Percentiles rank a stretch among this genome's conserved stretches.
These are phyloP conservation scores for Hololepta plana DNA, from an alignment of 2,888 invertebrate species.

Conservation along the genomic window DNA sequence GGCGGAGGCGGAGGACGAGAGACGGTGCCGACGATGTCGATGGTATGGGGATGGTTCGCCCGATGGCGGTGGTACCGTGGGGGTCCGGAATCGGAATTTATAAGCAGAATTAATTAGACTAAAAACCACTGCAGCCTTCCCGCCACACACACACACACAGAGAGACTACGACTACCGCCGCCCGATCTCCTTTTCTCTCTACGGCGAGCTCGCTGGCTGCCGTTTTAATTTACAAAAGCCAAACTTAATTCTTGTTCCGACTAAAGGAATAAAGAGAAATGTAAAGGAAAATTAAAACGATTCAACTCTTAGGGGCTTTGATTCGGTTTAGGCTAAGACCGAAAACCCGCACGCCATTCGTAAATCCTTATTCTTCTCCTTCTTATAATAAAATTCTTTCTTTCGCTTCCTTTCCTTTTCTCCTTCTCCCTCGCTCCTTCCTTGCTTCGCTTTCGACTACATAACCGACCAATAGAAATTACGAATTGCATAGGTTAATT, in stretches of 20 bases:
- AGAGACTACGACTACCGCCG: conserved; percentile 5
- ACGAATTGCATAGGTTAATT: no score
- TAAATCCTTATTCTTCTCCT: conserved; percentile 20
- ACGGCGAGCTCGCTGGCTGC: conserved; percentile 23
- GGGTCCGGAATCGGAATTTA: conserved; percentile 30
- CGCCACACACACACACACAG: conserved; percentile 11
- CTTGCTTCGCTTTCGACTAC: no score
- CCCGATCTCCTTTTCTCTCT: conserved; percentile 9
- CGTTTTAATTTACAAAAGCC: conserved; percentile 36
- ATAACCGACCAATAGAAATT: no score
- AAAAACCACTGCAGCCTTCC: conserved; percentile 31
- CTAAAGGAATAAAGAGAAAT: conserved; percentile 33
- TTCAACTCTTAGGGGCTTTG: conserved; percentile 28
- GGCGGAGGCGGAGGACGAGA: no score
- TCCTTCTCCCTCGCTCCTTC: no score
- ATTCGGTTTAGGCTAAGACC: conserved; percentile 27
- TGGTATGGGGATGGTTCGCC: no score
- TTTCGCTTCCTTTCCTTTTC: no score
- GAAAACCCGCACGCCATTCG: conserved; percentile 15
- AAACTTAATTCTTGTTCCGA: conserved; percentile 35
- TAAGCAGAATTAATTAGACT: conserved; percentile 35
- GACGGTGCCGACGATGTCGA: no score
- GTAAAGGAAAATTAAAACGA: conserved; percentile 35
- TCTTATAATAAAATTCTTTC: no score
- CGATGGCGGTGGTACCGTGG: conserved; percentile 8